Percentiles rank a stretch among this genome's conserved stretches.
phyloP scores from a whole-genome alignment of 1,140 invertebrate species.

The Reticulitermes speratus region DNA sequence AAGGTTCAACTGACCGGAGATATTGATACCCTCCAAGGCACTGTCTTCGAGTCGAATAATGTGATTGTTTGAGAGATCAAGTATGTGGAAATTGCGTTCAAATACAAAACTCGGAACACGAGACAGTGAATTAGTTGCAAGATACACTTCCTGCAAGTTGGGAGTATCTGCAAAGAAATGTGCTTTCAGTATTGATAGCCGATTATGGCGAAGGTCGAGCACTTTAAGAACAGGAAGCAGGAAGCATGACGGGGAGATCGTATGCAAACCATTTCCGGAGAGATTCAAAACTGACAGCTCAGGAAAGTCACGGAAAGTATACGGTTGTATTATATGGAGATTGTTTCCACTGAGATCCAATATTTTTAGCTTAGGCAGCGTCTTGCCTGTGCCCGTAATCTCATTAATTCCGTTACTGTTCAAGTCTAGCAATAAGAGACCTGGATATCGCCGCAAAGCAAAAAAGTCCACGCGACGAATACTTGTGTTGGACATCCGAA shows the following conservation, averaged over 20 bases:
- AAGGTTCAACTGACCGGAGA: constrained; percentile 32
- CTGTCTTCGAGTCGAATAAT: constrained; percentile 35
- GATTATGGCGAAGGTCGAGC: constrained; percentile 27
- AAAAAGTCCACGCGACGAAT: constrained; percentile 27
- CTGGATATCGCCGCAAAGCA: constrained; percentile 13
- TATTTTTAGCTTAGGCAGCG: constrained; percentile 19
- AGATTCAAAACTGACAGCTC: constrained; percentile 22
- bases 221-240: constrained; percentile 19
- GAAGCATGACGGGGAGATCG: constrained; percentile 22
- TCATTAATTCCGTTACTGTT: constrained; percentile 22
- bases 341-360: constrained; percentile 31
- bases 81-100: constrained; percentile 7
- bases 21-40: constrained; percentile 36
- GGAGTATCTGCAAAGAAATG: constrained; percentile 30
- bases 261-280: constrained; percentile 29
- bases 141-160: constrained; percentile 27
- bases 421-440: constrained; percentile 22
- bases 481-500: constrained; percentile 26
- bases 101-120: constrained; percentile 24
- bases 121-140: constrained; percentile 23
- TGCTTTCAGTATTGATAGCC: constrained; percentile 18
- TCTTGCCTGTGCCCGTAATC: constrained; percentile 26
- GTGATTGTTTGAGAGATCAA: constrained; percentile 34
- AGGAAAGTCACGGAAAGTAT: constrained; percentile 27
- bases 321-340: constrained; percentile 28